These are phyloP conservation scores for Mercenaria mercenaria DNA, from an alignment of 1,140 invertebrate species.

Conservation along the genomic window DNA sequence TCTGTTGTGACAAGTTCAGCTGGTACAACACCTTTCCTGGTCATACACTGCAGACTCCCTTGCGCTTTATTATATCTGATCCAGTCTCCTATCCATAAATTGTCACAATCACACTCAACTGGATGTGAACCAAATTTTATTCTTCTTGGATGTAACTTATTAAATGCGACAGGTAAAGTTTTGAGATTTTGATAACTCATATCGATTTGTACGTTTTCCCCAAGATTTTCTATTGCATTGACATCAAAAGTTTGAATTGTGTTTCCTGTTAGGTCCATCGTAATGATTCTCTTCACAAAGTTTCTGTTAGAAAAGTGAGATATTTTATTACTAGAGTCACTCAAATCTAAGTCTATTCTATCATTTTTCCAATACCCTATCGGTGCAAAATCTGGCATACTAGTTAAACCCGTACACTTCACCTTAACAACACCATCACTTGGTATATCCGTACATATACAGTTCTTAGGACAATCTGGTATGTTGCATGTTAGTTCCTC, in stretches of 20 bases:
- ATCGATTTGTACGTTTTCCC: background rate
- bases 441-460: no score
- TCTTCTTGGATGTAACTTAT: background rate
- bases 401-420: background rate
- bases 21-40: background rate
- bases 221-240: background rate
- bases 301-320: background rate
- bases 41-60: background rate
- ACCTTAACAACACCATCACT: background rate
- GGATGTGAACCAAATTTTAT: background rate
- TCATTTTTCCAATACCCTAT: constrained; percentile 24
- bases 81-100: constrained; percentile 48
- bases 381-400: constrained; percentile 3
- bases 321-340: background rate
- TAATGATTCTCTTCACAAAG: background rate
- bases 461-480: background rate
- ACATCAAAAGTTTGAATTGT: background rate
- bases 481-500: background rate
- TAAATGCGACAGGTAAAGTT: background rate
- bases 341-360: background rate
- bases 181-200: background rate
- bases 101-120: constrained; percentile 31
- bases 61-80: background rate
- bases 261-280: background rate
- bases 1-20: background rate